Conservation (phyloP, 2,113 vertebrate species). For the Aptenodytes patagonicus region DNA sequence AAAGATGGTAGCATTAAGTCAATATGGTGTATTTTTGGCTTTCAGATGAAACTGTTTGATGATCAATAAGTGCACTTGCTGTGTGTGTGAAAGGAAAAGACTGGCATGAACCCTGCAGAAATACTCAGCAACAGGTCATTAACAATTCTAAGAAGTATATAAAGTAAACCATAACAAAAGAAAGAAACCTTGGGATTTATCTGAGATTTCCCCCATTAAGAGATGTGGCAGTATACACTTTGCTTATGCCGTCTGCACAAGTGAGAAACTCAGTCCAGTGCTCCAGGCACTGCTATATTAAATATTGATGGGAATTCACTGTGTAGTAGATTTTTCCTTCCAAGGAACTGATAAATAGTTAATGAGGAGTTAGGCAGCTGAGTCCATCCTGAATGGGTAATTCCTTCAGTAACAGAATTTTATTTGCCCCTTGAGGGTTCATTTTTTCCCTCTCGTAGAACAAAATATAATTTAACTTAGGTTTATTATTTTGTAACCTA, state of each 20-base stretch:
- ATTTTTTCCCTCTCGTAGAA: not conserved
- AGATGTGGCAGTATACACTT: constrained; percentile 48
- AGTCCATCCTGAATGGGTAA: constrained; percentile 70
- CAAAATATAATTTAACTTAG: constrained; percentile 49
- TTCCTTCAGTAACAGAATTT: constrained; percentile 71
- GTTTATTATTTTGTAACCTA: constrained; percentile 59
- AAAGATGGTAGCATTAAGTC: constrained; percentile 19
- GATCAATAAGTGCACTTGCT: constrained; percentile 46
- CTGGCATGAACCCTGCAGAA: constrained; percentile 9
- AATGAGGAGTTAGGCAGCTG: constrained; percentile 71
- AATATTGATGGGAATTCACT: constrained; percentile 77
- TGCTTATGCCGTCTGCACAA: constrained; percentile 58
- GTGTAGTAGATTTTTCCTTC: constrained; percentile 72
- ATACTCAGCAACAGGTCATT: constrained; percentile 59
- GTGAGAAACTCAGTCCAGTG: constrained; percentile 64
- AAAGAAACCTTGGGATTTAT: constrained; percentile 63
- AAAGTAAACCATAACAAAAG: constrained; percentile 48
- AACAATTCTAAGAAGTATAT: constrained; percentile 47
- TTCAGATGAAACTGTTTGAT: not conserved
- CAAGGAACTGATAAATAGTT: constrained; percentile 80
- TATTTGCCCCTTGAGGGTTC: constrained; percentile 58
- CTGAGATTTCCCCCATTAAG: constrained; percentile 36
- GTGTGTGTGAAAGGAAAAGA: constrained; percentile 44
- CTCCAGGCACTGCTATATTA: constrained; percentile 73
- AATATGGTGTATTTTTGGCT: constrained; percentile 7